A percentile compares a stretch with the other conserved stretches of the same genome.
Evolutionary conservation across 2,113 vertebrate genomes (phyloP).

Genomic region (Pogonocichla stellata): DNA sequence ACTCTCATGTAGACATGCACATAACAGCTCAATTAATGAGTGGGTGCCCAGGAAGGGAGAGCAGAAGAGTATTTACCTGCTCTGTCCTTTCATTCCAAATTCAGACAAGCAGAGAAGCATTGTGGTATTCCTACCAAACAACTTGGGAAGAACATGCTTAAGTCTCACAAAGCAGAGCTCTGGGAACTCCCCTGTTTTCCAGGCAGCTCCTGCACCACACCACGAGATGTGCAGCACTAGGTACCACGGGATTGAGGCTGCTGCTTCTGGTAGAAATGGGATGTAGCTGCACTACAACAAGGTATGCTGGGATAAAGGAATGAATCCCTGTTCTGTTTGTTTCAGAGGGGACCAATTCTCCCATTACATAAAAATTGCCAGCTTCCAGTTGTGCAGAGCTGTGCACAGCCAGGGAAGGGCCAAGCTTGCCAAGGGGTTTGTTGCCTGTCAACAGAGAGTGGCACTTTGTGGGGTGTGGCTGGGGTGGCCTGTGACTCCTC

Average conservation of each 20-base stretch:
- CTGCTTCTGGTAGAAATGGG: neutral
- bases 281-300: neutral
- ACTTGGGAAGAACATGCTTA: accelerated
- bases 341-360: neutral
- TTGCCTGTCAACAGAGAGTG: neutral
- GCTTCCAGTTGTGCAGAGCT: neutral
- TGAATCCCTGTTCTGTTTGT: neutral
- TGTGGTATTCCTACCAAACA: neutral
- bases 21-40: neutral
- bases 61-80: neutral
- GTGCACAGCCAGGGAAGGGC: neutral
- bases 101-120: neutral
- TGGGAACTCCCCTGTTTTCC: neutral
- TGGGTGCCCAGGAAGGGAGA: neutral
- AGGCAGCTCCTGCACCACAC: neutral
- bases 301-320: neutral
- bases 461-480: neutral
- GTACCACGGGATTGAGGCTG: neutral
- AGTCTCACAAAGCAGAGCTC: neutral
- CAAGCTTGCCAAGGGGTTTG: neutral
- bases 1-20: neutral
- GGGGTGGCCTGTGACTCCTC: neutral
- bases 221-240: accelerated
- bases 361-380: neutral
- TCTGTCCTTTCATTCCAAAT: neutral